Evolutionary conservation across 2,113 vertebrate species (phyloP), one percentile per base, ranked within the genome.

Genomic region (Thoracochromis brauschi): DNA sequence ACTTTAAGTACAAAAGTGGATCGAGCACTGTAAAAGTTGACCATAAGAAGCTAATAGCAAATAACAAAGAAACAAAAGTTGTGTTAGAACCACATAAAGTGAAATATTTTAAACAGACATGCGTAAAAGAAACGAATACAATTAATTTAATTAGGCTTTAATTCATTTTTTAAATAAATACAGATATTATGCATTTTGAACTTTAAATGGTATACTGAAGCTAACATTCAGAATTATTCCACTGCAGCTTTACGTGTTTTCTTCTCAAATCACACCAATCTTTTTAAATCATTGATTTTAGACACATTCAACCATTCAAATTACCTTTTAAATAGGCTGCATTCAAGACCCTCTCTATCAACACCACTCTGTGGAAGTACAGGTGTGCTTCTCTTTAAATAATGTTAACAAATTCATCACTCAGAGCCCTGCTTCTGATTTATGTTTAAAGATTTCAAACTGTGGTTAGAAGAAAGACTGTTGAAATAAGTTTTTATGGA

Each of bases 121-220:
- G 14, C 3, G 0, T 26, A 26, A 29, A 49, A 12, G 2, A 78
- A 31, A 29, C 0, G 0, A 26, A 7, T 11, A 7, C 2, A 75
- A 2, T 19, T 29, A 47, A 29, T 47, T 11, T 17, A 29, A 47
- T 11, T 47, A 29, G 6, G 14, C 24, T 75, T 47, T 38, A 2
- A 75, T 47, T 5, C 0, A 49, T 73, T 45, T 73, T 73, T 73
- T 1, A 29, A 29, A 75, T 29, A 29, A 49, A 12, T 78, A 1
- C 42, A 31, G 1, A 78, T 78, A 12, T n/a, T 49, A 49, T 78
- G 24, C 7, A 31, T 78, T 0, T 29, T 1, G 24, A 47, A 78
- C 42, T 6, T 31, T 78, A 49, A 78, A 78, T 78, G 16, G 24
- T 3, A 29, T 31, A 7, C 71, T 31, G 26, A 49, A 49, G 45